Conservation (phyloP, 2,888 invertebrate species). For the Pinctada fucata region DNA sequence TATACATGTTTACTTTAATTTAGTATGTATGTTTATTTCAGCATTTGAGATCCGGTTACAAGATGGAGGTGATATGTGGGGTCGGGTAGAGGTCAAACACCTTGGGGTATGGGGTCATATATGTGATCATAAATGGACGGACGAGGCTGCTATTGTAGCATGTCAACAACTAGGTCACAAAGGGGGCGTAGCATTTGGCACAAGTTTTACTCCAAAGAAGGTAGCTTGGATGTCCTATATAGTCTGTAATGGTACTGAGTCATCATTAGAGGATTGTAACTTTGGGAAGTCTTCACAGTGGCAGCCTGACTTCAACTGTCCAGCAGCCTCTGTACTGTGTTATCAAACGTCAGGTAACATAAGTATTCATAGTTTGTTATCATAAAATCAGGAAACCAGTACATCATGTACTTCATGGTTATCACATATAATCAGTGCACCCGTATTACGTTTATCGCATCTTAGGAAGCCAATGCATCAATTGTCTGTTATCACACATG, state of each 20-base stretch:
- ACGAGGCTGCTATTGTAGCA: conserved; percentile 47
- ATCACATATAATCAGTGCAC: not conserved
- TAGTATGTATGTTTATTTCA: conserved; percentile 28
- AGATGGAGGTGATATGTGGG: conserved; percentile 38
- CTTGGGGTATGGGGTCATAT: conserved; percentile 40
- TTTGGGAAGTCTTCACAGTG: conserved; percentile 52
- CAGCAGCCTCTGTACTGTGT: conserved; percentile 58
- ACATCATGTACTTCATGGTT: no score
- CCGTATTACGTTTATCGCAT: no score
- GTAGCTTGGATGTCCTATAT: conserved; percentile 68
- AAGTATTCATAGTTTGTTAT: no score
- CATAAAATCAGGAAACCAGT: no score
- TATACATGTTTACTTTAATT: no score
- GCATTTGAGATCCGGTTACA: conserved; percentile 43
- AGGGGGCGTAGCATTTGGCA: conserved; percentile 60
- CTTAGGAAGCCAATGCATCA: no score
- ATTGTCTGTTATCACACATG: no score
- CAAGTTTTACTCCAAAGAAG: conserved; percentile 39
- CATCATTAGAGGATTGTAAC: conserved; percentile 56
- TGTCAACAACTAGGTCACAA: conserved; percentile 52
- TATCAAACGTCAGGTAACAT: conserved; percentile 53
- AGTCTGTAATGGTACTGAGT: conserved; percentile 78
- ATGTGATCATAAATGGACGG: conserved; percentile 33
- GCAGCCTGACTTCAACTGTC: conserved; percentile 43
- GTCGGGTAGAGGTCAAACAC: conserved; percentile 41